These are phyloP conservation scores for Tretioscincus oriximinensis DNA, from an alignment of 2,113 vertebrate species.

Conservation along the genomic window DNA sequence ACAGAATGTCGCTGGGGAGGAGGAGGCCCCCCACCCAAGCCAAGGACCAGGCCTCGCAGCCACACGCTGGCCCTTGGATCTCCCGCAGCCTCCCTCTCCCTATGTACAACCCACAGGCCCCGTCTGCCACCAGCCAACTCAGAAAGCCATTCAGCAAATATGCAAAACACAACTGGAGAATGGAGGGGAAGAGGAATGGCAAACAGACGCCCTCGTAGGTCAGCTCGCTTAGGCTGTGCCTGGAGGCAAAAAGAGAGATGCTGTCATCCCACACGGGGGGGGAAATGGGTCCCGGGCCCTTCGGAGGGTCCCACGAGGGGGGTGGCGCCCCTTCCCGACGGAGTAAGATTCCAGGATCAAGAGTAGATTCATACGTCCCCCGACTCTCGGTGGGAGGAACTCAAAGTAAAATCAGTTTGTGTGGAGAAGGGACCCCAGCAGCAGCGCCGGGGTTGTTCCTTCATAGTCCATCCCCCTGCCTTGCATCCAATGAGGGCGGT, in stretches of 20 bases:
- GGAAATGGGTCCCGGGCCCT: neutral
- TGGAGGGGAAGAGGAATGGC: neutral
- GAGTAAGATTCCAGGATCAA: neutral
- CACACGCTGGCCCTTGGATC: neutral
- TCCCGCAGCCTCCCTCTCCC: neutral
- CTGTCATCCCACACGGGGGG: neutral
- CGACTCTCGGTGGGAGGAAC: neutral
- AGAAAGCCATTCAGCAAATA: neutral
- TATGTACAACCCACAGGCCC: neutral
- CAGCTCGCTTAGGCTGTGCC: neutral
- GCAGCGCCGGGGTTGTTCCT: neutral
- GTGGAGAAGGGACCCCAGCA: neutral
- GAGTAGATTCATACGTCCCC: neutral
- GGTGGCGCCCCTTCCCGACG: neutral
- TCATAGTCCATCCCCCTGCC: conserved; percentile 4
- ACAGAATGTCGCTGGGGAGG: conserved; percentile 1
- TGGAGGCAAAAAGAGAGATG: conserved; percentile 3
- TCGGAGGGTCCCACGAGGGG: neutral
- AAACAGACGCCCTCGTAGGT: neutral
- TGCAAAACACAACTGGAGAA: neutral
- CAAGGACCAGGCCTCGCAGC: neutral
- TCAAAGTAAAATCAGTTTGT: conserved; percentile 23
- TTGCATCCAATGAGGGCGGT: neutral
- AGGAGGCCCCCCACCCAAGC: neutral
- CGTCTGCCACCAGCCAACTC: neutral